A percentile compares a stretch with the other conserved stretches of the same genome.
Conservation (phyloP, 2,113 vertebrate genomes). For the Callionymus lyra region DNA sequence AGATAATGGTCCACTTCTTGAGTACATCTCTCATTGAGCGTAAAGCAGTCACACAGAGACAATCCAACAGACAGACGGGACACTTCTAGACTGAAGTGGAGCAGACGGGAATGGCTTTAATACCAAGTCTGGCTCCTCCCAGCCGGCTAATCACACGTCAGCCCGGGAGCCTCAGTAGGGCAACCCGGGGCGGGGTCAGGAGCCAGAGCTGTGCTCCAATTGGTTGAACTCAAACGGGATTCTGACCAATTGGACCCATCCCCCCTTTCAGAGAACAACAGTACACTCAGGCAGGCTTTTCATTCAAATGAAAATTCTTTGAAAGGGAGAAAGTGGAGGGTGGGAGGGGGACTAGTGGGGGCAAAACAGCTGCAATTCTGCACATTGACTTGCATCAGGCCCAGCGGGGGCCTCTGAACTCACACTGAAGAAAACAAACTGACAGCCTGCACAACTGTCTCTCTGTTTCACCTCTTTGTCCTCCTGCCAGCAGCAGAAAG, state of each 20-base stretch:
- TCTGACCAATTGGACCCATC: constrained; percentile 53
- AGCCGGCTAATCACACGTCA: constrained; percentile 48
- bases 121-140: constrained; percentile 54
- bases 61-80: constrained; percentile 28
- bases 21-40: constrained; percentile 9
- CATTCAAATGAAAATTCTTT: constrained; percentile 73
- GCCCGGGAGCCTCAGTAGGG: constrained; percentile 17
- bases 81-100: constrained; percentile 48
- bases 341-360: constrained; percentile 7
- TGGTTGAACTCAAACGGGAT: constrained; percentile 39
- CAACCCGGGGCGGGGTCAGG: constrained; percentile 30
- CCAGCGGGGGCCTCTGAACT: constrained; percentile 28
- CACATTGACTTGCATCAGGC: constrained; percentile 57
- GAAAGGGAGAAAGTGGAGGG: constrained; percentile 47
- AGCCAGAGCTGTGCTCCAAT: constrained; percentile 31
- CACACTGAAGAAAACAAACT: constrained; percentile 9
- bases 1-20: constrained; percentile 9
- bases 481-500: constrained; percentile 7
- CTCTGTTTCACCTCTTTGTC: constrained; percentile 22
- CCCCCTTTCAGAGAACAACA: constrained; percentile 53
- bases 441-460: constrained; percentile 23
- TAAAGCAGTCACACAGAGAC: constrained; percentile 25
- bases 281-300: constrained; percentile 64
- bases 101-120: constrained; percentile 62
- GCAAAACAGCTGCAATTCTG: constrained; percentile 63